A percentile compares a stretch with the other conserved stretches of the same genome.
Conservation (phyloP, 2,797 vertebrate genomes). For the Pempheris klunzingeri region DNA sequence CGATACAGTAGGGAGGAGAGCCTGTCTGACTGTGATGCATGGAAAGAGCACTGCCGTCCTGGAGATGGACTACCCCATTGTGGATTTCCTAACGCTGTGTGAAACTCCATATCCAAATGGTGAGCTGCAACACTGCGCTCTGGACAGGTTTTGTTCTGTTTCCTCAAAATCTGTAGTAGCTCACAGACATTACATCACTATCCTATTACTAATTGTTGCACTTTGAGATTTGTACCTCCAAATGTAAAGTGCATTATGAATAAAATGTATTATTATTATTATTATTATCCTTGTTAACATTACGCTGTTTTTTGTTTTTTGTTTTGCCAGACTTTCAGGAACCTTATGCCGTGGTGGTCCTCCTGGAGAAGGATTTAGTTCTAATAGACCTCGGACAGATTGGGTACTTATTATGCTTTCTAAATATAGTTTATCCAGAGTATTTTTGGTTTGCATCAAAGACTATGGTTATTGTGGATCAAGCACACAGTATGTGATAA, state of each 20-base stretch:
- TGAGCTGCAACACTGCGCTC: constrained; percentile 60
- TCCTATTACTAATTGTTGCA: too few relatives aligned
- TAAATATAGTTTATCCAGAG: constrained; percentile 3
- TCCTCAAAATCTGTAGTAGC: neutral
- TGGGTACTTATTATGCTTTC: constrained; percentile 87
- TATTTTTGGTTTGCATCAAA: neutral
- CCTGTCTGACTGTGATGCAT: constrained; percentile 99
- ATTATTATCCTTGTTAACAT: constrained; percentile 7
- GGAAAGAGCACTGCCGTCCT: constrained; percentile 97
- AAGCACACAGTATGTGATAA: neutral
- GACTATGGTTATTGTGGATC: neutral
- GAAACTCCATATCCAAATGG: constrained; percentile 98
- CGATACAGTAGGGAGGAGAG: constrained; percentile 95
- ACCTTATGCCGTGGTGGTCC: constrained; percentile 97
- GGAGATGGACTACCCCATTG: constrained; percentile 99
- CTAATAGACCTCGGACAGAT: constrained; percentile 98
- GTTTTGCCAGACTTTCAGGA: constrained; percentile 94
- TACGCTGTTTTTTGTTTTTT: constrained; percentile 13
- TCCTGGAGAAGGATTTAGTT: constrained; percentile 98
- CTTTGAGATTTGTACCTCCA: too few relatives aligned
- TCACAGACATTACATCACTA: neutral
- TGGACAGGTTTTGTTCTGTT: neutral
- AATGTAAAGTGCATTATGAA: too few relatives aligned
- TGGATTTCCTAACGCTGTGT: constrained; percentile 98
- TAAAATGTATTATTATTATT: too few relatives aligned